A percentile compares a stretch with the other conserved stretches of the same genome.
Evolutionary conservation across 2,888 invertebrate genomes (phyloP).

Genomic region (Aricia artaxerxes): DNA sequence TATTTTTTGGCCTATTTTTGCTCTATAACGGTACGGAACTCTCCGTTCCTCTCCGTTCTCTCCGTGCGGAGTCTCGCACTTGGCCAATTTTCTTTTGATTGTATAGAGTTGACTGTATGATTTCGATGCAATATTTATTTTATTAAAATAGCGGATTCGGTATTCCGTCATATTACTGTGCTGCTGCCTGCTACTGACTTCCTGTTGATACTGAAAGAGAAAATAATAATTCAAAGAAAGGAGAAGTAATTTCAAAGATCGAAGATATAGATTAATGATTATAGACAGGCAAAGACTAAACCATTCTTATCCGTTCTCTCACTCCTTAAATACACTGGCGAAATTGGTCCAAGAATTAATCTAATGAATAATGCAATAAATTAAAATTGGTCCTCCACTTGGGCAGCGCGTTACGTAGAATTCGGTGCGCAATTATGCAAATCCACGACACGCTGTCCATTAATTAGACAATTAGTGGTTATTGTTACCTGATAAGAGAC

Average conservation of each 20-base stretch:
- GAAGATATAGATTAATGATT: no score
- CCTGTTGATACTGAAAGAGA: neutral
- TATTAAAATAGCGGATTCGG: no score
- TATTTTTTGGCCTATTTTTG: no score
- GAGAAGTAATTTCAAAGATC: neutral
- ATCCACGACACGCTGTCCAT: slow-evolving; percentile 41
- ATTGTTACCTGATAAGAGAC: slow-evolving; percentile 33
- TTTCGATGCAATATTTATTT: no score
- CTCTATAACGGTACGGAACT: no score
- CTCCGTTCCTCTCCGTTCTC: no score
- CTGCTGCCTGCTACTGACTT: neutral
- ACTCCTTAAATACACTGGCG: slow-evolving; percentile 18
- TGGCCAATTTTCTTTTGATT: no score
- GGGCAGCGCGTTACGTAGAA: slow-evolving; percentile 43
- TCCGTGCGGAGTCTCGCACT: no score
- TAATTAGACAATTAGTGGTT: slow-evolving; percentile 39
- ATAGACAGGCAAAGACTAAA: neutral
- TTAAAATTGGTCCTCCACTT: slow-evolving; percentile 39
- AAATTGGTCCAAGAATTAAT: neutral
- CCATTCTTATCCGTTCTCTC: neutral
- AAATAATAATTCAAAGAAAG: neutral
- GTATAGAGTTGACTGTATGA: no score
- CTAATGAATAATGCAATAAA: slow-evolving; percentile 34
- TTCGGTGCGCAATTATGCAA: slow-evolving; percentile 48
- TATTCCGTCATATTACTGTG: no score